Conservation (phyloP, 2,797 vertebrate species). For the Gymnoscopelus microlampas region DNA sequence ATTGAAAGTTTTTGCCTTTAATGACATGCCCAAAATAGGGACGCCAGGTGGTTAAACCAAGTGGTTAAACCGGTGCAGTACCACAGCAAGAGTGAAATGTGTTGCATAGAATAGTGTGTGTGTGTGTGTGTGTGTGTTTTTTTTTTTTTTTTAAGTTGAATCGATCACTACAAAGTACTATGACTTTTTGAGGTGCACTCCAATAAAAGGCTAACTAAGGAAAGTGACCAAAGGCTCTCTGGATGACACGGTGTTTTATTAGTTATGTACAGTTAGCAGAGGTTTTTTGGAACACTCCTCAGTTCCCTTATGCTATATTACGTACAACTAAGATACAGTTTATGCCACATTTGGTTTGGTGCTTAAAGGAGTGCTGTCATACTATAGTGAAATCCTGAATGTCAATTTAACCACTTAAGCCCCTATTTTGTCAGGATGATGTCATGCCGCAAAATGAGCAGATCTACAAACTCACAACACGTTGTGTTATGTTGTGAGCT, state of each 20-base stretch:
- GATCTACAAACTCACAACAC: too few relatives aligned
- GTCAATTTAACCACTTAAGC: too few relatives aligned
- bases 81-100: slow-evolving; percentile 55
- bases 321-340: slow-evolving; percentile 3
- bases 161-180: not conserved
- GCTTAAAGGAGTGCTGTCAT: not conserved
- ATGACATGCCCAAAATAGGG: too few relatives aligned
- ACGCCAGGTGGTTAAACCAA: too few relatives aligned
- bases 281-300: slow-evolving; percentile 1
- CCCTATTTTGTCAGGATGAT: too few relatives aligned
- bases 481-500: too few relatives aligned
- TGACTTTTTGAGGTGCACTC: slow-evolving; percentile 10
- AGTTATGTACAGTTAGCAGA: not conserved
- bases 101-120: slow-evolving; percentile 70
- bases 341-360: not conserved
- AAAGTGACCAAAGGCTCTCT: slow-evolving; percentile 18
- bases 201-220: slow-evolving; percentile 4
- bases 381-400: too few relatives aligned
- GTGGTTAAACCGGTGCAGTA: slow-evolving; percentile 14
- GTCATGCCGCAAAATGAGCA: too few relatives aligned
- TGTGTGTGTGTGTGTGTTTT: not conserved
- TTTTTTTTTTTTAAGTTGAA: slow-evolving; percentile 53
- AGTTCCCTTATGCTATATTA: slow-evolving; percentile 2
- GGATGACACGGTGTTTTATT: not conserved
- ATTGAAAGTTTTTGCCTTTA: too few relatives aligned